A percentile compares a stretch with the other conserved stretches of the same genome.
Conservation (phyloP, 2,888 invertebrate species). For the Megamerina dolium region DNA sequence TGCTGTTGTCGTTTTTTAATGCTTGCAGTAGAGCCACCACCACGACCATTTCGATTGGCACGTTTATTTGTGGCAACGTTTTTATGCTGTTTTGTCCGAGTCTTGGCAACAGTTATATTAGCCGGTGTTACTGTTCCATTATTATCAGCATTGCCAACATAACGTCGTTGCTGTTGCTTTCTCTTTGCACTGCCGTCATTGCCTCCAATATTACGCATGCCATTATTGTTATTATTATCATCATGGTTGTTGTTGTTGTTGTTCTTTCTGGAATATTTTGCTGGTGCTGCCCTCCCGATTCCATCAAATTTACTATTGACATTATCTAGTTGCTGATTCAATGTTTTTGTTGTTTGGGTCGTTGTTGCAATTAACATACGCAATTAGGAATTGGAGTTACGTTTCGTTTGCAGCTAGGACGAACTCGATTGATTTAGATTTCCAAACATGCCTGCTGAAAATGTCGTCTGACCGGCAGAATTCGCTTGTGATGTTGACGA, state of each 20-base stretch:
- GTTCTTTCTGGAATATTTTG: conserved; percentile 29
- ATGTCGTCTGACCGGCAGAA: conserved; percentile 48
- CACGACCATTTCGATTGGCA: neutral
- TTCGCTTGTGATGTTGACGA: conserved; percentile 48
- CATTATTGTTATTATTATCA: conserved; percentile 28
- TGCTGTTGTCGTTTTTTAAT: neutral
- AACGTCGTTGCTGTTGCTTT: neutral
- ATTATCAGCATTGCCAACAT: neutral
- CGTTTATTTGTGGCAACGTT: neutral
- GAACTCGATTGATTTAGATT: conserved; percentile 64
- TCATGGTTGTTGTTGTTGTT: conserved; percentile 31
- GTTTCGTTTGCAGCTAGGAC: conserved; percentile 57
- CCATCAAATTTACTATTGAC: conserved; percentile 25
- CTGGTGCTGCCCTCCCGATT: conserved; percentile 11
- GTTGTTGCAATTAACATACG: conserved; percentile 33
- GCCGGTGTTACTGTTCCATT: neutral
- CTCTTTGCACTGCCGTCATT: neutral
- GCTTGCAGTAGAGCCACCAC: neutral
- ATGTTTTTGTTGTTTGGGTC: conserved; percentile 18
- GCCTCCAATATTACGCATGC: conserved; percentile 3
- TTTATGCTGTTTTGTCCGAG: neutral
- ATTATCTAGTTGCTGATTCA: conserved; percentile 31
- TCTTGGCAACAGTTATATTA: neutral
- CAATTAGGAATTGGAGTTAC: conserved; percentile 50
- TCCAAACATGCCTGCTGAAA: conserved; percentile 60